Conservation (phyloP, 2,888 invertebrate species). For the Ptilodon capucinus region DNA sequence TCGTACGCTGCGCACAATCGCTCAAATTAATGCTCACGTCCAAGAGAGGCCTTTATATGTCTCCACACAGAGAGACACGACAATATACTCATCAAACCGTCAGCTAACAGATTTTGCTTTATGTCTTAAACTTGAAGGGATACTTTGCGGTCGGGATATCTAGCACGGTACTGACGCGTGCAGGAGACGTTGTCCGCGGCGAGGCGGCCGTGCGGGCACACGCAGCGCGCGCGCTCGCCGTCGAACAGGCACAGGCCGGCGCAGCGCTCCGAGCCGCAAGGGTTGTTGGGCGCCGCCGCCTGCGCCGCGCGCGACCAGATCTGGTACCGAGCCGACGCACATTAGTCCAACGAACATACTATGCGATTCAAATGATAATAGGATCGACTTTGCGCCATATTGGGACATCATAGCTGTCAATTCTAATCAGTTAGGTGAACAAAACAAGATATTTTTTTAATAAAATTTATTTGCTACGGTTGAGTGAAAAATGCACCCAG, state of each 20-base stretch:
- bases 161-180: slow-evolving; percentile 61
- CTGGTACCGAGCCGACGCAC: slow-evolving; percentile 60
- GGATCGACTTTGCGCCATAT: no score
- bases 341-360: no score
- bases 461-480: no score
- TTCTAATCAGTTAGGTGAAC: no score
- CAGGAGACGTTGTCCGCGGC: slow-evolving; percentile 86
- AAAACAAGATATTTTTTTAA: no score
- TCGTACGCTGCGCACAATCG: slow-evolving; percentile 84
- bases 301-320: slow-evolving; percentile 57
- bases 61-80: no score
- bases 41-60: background rate
- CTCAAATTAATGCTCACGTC: background rate
- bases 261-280: slow-evolving; percentile 78
- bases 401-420: no score
- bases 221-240: slow-evolving; percentile 86
- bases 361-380: no score
- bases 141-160: background rate
- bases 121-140: no score
- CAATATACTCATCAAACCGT: background rate
- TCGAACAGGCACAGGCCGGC: slow-evolving; percentile 90
- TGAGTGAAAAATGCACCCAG: no score
- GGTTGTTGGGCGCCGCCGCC: slow-evolving; percentile 69
- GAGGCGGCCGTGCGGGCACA: slow-evolving; percentile 92
- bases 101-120: no score